A percentile compares a stretch with the other conserved stretches of the same genome.
Conservation (phyloP, 2,113 vertebrate species). For the Rousettus leschenaultii region DNA sequence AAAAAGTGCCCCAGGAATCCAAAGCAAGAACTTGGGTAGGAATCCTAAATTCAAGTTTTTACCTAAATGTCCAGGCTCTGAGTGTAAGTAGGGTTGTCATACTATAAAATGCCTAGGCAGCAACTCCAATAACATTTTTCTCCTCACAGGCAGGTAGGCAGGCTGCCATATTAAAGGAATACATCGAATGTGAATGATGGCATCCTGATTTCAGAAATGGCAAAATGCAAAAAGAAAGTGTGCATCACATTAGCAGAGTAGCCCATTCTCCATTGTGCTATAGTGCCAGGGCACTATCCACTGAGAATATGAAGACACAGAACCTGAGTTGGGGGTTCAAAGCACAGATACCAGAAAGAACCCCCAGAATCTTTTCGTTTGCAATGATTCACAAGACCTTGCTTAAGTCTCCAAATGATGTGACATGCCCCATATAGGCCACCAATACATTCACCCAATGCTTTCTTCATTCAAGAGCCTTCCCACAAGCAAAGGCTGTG, state of each 20-base stretch:
- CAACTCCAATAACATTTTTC: neutral
- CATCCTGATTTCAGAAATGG: neutral
- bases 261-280: neutral
- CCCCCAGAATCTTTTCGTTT: neutral
- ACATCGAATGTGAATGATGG: neutral
- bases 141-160: neutral
- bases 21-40: neutral
- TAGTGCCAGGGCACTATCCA: neutral
- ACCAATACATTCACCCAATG: neutral
- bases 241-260: neutral
- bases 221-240: neutral
- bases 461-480: neutral
- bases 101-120: neutral
- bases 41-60: neutral
- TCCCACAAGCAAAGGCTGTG: neutral
- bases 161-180: neutral
- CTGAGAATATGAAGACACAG: neutral
- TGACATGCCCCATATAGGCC: neutral
- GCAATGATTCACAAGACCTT: neutral
- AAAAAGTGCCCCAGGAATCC: neutral
- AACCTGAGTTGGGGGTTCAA: neutral
- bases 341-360: neutral
- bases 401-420: neutral
- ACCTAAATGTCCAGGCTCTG: neutral
- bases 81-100: neutral